A percentile compares a stretch with the other conserved stretches of the same genome.
Evolutionary conservation across 1,140 invertebrate genomes (phyloP).

Genomic region (Drosophila hydei): DNA sequence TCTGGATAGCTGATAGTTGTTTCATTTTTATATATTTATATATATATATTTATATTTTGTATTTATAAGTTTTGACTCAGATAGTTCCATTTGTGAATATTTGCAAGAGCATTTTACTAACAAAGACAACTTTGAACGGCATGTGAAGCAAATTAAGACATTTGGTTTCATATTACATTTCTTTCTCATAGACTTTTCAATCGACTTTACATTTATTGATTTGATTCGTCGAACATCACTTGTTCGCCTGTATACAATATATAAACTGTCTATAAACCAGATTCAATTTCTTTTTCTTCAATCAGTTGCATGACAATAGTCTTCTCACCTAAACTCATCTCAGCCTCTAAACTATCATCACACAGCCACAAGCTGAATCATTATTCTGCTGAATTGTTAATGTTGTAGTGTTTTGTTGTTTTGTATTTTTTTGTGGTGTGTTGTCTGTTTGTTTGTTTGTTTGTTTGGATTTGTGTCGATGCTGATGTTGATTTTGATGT

Average conservation of each 20-base stretch:
- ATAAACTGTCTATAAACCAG: conserved; percentile 29
- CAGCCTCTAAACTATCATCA: conserved; percentile 34
- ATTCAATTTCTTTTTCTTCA: conserved; percentile 20
- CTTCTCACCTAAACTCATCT: neutral
- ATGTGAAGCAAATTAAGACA: conserved; percentile 48
- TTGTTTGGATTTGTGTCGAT: conserved; percentile 39
- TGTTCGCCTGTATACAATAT: conserved; percentile 16
- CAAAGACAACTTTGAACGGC: conserved; percentile 43
- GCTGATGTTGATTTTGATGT: conserved; percentile 55
- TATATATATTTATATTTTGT: conserved; percentile 1
- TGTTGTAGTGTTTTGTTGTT: conserved; percentile 9
- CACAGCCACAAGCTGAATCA: conserved; percentile 22
- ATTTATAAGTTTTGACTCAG: conserved; percentile 21
- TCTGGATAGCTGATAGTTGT: conserved; percentile 53
- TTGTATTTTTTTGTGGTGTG: conserved; percentile 31
- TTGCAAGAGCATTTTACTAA: conserved; percentile 34
- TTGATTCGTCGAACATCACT: conserved; percentile 21
- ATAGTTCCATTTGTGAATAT: conserved; percentile 35
- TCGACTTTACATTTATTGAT: conserved; percentile 34
- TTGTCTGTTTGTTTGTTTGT: conserved; percentile 21
- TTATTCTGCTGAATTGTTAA: conserved; percentile 20
- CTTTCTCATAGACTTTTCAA: conserved; percentile 19
- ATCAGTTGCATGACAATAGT: conserved; percentile 27
- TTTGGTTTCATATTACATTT: conserved; percentile 17
- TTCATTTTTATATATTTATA: conserved; percentile 7